phyloP scores from a whole-genome alignment of 92 coral and sea anemone genomes.

The Diadumene lineata region DNA sequence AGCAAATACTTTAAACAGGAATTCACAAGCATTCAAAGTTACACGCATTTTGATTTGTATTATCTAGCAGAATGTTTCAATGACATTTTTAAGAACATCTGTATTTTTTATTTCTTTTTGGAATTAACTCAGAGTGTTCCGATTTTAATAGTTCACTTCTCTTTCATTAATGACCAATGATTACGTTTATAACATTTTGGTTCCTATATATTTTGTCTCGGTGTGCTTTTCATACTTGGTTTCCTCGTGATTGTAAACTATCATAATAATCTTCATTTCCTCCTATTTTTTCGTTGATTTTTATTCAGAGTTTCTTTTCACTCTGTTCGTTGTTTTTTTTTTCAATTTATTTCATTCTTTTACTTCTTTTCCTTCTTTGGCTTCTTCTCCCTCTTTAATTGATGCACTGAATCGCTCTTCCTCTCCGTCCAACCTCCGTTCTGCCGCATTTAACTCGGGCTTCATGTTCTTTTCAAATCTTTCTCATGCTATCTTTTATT shows the following conservation, averaged over 20 bases:
- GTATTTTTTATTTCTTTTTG: background rate
- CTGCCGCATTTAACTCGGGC: no score
- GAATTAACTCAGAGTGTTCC: no score
- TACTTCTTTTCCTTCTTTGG: background rate
- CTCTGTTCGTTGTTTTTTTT: no score
- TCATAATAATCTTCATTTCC: background rate
- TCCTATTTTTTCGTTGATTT: background rate
- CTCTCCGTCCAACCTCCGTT: no score
- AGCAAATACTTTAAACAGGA: background rate
- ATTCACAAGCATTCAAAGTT: background rate
- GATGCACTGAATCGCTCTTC: background rate
- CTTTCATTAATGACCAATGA: no score
- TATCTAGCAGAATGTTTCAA: background rate
- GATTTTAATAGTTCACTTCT: no score
- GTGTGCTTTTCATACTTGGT: no score
- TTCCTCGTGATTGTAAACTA: no score
- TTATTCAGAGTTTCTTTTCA: background rate
- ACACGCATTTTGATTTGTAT: background rate
- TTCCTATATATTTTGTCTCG: no score
- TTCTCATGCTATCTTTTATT: no score
- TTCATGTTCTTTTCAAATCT: no score
- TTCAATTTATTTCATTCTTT: background rate
- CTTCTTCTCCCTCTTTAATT: background rate
- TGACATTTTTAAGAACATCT: background rate
- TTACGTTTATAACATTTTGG: no score